Evolutionary conservation across 2,113 vertebrate species (phyloP).

Genomic region (Colaptes auratus): DNA sequence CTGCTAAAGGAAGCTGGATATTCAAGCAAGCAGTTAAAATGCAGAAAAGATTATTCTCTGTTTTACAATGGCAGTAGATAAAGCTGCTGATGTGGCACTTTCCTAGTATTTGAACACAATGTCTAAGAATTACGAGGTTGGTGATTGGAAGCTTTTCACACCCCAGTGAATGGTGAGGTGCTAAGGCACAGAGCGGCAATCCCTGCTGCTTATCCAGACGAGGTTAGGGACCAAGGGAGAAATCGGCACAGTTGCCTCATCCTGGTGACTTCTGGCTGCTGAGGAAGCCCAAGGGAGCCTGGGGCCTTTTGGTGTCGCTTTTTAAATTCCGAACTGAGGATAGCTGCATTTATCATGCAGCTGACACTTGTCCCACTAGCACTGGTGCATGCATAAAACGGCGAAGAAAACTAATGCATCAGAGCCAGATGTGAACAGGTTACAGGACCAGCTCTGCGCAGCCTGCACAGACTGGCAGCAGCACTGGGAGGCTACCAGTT

Average conservation of each 20-base stretch:
- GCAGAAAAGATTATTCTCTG: neutral
- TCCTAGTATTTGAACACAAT: neutral
- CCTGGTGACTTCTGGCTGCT: conserved; percentile 9
- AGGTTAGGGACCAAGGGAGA: conserved; percentile 7
- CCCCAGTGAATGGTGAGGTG: neutral
- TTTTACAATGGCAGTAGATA: neutral
- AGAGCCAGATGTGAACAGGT: neutral
- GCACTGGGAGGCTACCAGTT: neutral
- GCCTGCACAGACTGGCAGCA: neutral
- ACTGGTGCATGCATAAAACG: neutral
- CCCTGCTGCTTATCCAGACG: neutral
- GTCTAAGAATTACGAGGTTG: neutral
- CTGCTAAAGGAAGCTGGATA: neutral
- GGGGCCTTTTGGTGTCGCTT: neutral
- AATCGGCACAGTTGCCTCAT: neutral
- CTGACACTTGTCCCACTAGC: neutral
- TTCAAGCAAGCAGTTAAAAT: neutral
- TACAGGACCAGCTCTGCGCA: neutral
- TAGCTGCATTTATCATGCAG: neutral
- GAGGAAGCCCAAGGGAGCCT: neutral
- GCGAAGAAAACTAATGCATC: neutral
- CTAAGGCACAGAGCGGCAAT: neutral
- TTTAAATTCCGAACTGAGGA: neutral
- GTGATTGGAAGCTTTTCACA: neutral
- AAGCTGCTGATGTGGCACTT: neutral